Conservation (phyloP, 2,888 invertebrate species). For the Hypercompe scribonia region DNA sequence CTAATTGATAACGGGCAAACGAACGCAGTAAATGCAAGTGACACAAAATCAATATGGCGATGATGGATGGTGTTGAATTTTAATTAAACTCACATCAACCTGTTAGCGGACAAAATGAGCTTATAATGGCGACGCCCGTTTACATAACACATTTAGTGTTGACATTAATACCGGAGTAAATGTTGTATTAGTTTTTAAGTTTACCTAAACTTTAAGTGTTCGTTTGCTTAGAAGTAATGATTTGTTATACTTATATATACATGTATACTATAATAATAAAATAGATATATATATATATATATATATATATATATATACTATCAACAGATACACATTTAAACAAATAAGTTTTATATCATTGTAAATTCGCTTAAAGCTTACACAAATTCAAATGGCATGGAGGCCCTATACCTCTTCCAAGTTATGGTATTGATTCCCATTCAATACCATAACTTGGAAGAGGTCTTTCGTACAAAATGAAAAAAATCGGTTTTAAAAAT, state of each 20-base stretch:
- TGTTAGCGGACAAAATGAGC: conserved; percentile 80
- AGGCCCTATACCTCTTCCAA: no score
- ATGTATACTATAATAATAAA: no score
- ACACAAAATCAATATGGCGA: conserved; percentile 81
- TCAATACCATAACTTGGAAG: no score
- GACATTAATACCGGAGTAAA: conserved; percentile 35
- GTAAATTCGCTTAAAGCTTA: no score
- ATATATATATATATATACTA: background rate
- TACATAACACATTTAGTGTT: conserved; percentile 35
- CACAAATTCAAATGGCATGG: no score
- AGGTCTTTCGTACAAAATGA: no score
- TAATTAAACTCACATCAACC: conserved; percentile 83
- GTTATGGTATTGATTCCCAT: no score
- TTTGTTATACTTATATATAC: background rate
- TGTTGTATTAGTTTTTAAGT: conserved; percentile 29
- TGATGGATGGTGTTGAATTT: conserved; percentile 83
- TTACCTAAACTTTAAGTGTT: conserved; percentile 9
- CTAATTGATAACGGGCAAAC: conserved; percentile 76
- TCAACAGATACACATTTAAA: background rate
- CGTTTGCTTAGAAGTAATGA: background rate
- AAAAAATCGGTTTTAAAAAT: background rate
- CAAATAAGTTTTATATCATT: background rate
- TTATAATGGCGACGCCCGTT: conserved; percentile 69
- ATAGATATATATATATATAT: background rate
- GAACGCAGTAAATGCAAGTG: conserved; percentile 71